Evolutionary conservation across 1,140 invertebrate species (phyloP).

Genomic region (Drosophila mayri): DNA sequence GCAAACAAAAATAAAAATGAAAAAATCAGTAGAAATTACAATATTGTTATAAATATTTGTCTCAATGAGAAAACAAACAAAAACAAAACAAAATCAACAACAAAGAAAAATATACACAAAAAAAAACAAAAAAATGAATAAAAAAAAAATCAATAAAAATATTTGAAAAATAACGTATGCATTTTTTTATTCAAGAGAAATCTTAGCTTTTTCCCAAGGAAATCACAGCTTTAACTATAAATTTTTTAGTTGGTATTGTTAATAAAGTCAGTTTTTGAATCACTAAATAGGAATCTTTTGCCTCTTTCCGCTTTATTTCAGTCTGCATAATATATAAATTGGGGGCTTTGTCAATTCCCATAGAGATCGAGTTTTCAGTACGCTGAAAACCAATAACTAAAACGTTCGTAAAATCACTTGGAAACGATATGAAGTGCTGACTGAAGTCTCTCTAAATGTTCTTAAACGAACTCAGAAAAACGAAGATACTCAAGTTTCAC

Average conservation of each 20-base stretch:
- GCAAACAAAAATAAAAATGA: constrained; percentile 15
- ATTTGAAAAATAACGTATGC: constrained; percentile 40
- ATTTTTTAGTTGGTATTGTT: background rate
- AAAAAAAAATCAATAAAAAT: constrained; percentile 53
- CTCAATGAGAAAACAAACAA: constrained; percentile 73
- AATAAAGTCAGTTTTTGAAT: background rate
- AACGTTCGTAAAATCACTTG: background rate
- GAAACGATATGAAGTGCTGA: background rate
- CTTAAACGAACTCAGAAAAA: background rate
- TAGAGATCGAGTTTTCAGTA: background rate
- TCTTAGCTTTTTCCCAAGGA: background rate
- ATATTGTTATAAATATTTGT: constrained; percentile 83
- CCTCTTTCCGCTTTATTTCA: background rate
- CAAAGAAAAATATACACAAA: constrained; percentile 67
- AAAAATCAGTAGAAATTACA: constrained; percentile 69
- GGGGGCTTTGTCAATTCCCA: background rate
- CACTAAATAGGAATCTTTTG: background rate
- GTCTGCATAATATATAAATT: background rate
- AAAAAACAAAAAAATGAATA: constrained; percentile 36
- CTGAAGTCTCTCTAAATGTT: background rate
- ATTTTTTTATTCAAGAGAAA: background rate
- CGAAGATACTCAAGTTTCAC: background rate
- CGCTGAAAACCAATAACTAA: background rate
- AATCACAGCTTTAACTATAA: background rate
- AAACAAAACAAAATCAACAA: constrained; percentile 54